Base-by-base conservation (phyloP, 1,140 invertebrate genomes). In the Sycobia sp. region DNA sequence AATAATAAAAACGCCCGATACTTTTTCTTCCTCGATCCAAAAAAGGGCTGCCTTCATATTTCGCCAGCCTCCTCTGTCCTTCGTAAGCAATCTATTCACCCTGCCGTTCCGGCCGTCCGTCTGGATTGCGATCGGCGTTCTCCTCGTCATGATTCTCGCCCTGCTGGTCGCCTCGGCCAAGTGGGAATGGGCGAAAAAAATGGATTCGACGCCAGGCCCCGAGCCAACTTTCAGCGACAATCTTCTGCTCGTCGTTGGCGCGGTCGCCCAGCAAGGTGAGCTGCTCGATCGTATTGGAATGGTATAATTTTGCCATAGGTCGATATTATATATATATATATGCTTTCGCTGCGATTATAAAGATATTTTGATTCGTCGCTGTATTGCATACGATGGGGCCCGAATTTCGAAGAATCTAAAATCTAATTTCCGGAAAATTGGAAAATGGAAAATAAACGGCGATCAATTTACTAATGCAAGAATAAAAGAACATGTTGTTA, bases 31-130 rank as follows among this genome's bases (percentile, higher is more conserved):
- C n/a, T n/a, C n/a, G n/a, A n/a, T n/a, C n/a, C n/a, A n/a, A n/a
- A n/a, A n/a, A n/a, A 79, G 85, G 36, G 85, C 85, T 0, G 84
- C 83, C 62, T 89, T 89, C 71, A 82, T 89, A 7, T 89, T 89
- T 69, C 83, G 85, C 25, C 83, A 86, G 73, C 88, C 88, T 8
- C 86, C 88, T 65, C 70, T 89, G 13, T 88, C 87, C 0, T 88
- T 85, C 66, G 84, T 88, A 20, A 85, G 82, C 55, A 89, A 89
- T 69, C 81, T 89, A 25, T 90, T 87, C 65, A 69, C 83, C 11
- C 62, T 89, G 32, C 87, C 88, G 0, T 90, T 90, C 67, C 76
- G 83, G 56, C 76, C 66, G 13, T 74, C 77, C 2, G 86, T 89
- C 2, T 90, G 88, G 88, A 74, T 84, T 20, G 84, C 84, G 16